Evolutionary conservation across 2,888 invertebrate species (phyloP), one percentile per base, ranked within the genome.

Genomic region (Drosophila limbata): DNA sequence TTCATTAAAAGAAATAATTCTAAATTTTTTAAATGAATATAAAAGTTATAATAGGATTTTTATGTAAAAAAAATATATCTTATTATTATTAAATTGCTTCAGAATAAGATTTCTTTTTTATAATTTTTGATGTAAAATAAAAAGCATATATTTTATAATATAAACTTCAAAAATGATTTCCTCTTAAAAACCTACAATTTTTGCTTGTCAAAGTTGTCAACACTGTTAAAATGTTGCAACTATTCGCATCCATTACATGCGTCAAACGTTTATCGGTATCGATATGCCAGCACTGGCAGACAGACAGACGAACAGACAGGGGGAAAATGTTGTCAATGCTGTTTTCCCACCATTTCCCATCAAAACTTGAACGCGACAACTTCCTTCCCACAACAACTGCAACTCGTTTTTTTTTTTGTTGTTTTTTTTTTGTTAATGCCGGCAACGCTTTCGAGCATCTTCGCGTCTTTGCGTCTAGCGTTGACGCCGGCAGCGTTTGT

Each of bases 381-480:
- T 77, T 77, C 77, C 77, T 69, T 65, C 73, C 78, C 60, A 60
- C 55, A 40, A 21, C 47, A 55, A 62, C 35, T 19, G 19, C 65
- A 76, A 83, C 83, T 68, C 73, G 87, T 87, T 83, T 82, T 8
- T 15, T 28, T 56, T 51, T 31, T 37, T 19, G 25, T 21, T 10
- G 17, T 37, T 37, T 44, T 47, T 6, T 13, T 19, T 10, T 39
- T 55, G 21, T 56, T 45, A 10, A 13, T 28, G 62, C 73, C 81
- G 73, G 77, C 68, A 68, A 42, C 60, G 53, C 65, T 68, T 77
- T 70, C 63, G 84, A 81, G 69, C 80, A 84, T 81, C 80, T 81
- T 84, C 82, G 65, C 66, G 66, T 81, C 80, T 81, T 84, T 76
- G 60, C 66, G 66, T 73, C 78, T 81, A 84, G 65, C 82, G 75